A percentile compares a stretch with the other conserved stretches of the same genome.
phyloP scores from a whole-genome alignment of 2,888 invertebrate species.

The Kryphioiulus occultus region DNA sequence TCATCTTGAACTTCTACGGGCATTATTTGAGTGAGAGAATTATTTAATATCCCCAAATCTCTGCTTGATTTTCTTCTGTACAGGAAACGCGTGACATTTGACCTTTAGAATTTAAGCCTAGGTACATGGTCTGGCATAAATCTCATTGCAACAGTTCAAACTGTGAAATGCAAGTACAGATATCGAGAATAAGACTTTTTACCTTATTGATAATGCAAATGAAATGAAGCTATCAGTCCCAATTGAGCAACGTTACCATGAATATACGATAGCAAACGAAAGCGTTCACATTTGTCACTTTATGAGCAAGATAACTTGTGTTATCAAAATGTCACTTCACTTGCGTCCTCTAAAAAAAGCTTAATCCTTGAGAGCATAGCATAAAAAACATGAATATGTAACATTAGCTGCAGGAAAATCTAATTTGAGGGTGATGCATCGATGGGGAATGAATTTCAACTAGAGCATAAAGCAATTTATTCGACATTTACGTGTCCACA shows the following conservation, averaged over 20 bases:
- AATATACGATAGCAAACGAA: neutral
- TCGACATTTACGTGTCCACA: constrained; percentile 63
- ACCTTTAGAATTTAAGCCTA: neutral
- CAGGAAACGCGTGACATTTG: neutral
- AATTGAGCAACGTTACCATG: neutral
- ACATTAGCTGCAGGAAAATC: neutral
- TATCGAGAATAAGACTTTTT: neutral
- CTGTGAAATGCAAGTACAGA: neutral
- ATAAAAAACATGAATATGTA: constrained; percentile 14
- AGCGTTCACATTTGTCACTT: neutral
- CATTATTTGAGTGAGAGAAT: neutral
- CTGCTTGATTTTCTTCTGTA: neutral
- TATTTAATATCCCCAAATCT: neutral
- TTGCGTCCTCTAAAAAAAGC: neutral
- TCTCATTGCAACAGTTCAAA: neutral
- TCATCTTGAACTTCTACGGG: no score
- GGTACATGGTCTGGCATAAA: neutral
- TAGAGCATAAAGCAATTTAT: neutral
- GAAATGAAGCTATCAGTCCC: neutral
- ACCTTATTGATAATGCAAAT: neutral
- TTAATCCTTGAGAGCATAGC: neutral
- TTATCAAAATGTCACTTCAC: neutral
- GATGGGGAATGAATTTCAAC: no score
- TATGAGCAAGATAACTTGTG: neutral
- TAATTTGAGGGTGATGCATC: no score